Evolutionary conservation across 2,113 vertebrate genomes (phyloP).

Genomic region (Orcinus orca): DNA sequence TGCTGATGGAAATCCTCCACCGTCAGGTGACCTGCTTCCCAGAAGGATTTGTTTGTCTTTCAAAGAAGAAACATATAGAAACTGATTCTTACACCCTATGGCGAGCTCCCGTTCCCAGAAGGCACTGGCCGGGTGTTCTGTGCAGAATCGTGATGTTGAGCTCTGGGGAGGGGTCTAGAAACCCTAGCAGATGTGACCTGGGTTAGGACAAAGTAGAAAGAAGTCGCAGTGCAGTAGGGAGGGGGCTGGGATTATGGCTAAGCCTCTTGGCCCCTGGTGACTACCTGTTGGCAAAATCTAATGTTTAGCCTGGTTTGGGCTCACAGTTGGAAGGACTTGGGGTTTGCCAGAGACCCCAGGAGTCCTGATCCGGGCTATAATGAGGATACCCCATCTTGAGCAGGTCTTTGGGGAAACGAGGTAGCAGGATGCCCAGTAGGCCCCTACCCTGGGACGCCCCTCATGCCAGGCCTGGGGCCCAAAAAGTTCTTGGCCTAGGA

Average conservation of each 20-base stretch:
- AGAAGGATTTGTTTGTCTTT: neutral
- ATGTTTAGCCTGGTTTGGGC: neutral
- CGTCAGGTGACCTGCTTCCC: neutral
- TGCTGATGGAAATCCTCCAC: neutral
- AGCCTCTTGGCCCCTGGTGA: neutral
- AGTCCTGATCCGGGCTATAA: neutral
- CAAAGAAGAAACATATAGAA: neutral
- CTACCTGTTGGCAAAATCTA: neutral
- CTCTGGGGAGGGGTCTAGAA: neutral
- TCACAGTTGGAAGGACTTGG: neutral
- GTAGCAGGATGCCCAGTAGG: neutral
- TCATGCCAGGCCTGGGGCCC: rapidly evolving
- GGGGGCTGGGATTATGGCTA: neutral
- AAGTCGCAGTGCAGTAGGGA: rapidly evolving
- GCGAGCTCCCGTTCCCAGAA: rapidly evolving
- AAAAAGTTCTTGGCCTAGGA: neutral
- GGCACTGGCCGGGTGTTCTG: neutral
- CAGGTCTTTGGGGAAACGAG: neutral
- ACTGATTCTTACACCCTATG: rapidly evolving
- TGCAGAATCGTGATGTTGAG: rapidly evolving
- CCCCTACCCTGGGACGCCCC: neutral
- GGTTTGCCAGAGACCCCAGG: neutral
- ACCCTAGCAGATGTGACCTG: rapidly evolving
- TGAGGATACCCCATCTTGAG: neutral
- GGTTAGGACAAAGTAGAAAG: rapidly evolving